Evolutionary conservation across 2,797 vertebrate species (phyloP), one percentile per base, ranked within the genome.

Genomic region (Staurois parvus): DNA sequence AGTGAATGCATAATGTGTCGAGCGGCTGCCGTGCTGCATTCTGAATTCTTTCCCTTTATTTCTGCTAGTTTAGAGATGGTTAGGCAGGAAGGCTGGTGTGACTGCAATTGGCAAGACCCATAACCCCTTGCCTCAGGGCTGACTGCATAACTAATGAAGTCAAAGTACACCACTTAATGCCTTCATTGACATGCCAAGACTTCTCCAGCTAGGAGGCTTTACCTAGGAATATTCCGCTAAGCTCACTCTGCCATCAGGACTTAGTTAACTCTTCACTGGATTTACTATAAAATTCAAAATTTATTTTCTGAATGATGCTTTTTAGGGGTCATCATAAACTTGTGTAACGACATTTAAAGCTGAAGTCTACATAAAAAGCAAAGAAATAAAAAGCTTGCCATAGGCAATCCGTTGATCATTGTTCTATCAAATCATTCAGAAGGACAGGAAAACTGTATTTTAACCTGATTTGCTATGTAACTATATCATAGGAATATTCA

Each of bases 91-190:
- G 21, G 24, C 52, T 32, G 83, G 68, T 56, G 29, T 62, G 66
- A 84, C 52, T 59, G 45, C 32, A 30, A 79, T 72, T 79, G 76
- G 76, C 83, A 79, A 45, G 56, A 64, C 67, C 68, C 72, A 24
- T 52, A 64, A 62, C 75, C 32, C 68, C 15, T 8, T 15, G 76
- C 83, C 83, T 74, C 12, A 21, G 83, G 83, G 69, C 59, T 79
- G 83, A 79, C 83, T 85, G 76, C 83, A 85, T 85, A 85, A 79
- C 69, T 85, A 85, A 85, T 79, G 76, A 52, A 76, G 73, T 32
- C 45, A 15, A 7, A 77, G 67, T 69, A 67, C 40, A 52, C 37
- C 56, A 37, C 52, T 72, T 85, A 85, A 73, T 74, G n/a, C 29
- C 28, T 48, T 52, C 72, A 67, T 40, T 59, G 74, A 84, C 74